Conservation (phyloP, 2,888 invertebrate genomes). For the Athetis lepigone region DNA sequence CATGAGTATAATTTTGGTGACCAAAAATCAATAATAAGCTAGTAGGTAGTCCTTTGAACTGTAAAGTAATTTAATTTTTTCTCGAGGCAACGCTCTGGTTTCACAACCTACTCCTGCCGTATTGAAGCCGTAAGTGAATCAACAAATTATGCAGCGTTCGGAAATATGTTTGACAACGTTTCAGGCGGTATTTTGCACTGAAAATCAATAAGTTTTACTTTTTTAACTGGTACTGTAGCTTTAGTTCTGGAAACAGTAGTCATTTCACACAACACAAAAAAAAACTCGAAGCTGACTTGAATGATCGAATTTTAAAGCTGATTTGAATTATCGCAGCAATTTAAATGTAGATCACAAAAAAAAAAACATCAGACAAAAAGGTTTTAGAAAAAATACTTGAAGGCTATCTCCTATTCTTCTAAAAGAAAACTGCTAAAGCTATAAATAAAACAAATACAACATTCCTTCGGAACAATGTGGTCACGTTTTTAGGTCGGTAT, state of each 20-base stretch:
- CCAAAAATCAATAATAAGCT: slow-evolving; percentile 52
- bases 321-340: not conserved
- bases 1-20: slow-evolving; percentile 10
- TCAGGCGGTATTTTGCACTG: not conserved
- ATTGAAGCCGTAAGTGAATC: slow-evolving; percentile 51
- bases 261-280: no score
- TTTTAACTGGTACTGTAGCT: no score
- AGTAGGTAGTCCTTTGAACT: slow-evolving; percentile 56
- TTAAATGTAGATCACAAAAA: not conserved
- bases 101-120: slow-evolving; percentile 24
- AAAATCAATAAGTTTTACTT: no score
- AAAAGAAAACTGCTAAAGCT: slow-evolving; percentile 16
- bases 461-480: slow-evolving; percentile 52
- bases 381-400: slow-evolving; percentile 13
- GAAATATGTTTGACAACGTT: slow-evolving; percentile 24
- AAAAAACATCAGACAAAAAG: not conserved
- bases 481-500: slow-evolving; percentile 53
- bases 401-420: not conserved
- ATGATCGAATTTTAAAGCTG: no score
- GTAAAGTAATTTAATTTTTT: slow-evolving; percentile 54
- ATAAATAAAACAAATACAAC: slow-evolving; percentile 44
- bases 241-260: no score
- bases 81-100: slow-evolving; percentile 16
- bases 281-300: no score
- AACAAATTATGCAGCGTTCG: slow-evolving; percentile 24